Base-by-base conservation (phyloP, 2,888 invertebrate species). In the Gandaritis pyraliata region DNA sequence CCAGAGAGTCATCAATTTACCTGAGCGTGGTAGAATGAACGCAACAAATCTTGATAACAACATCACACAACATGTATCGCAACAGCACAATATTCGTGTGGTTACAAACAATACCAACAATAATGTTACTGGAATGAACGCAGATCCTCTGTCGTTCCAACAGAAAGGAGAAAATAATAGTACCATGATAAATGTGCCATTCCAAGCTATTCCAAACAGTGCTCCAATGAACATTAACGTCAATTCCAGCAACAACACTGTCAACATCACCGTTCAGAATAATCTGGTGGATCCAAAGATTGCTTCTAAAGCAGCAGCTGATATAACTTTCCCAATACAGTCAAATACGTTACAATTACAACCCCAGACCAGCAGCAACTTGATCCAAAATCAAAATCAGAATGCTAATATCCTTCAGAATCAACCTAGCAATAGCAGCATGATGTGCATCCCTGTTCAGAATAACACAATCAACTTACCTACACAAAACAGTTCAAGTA, bases 211-310 rank as follows among this genome's bases (percentile, higher is more conserved):
- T 75, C 92, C 91, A 5, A 92, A 92, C 64, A 93, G 90, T 68
- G 91, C 92, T 45, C 92, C 92, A 1, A 92, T 92, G 92, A 92
- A 92, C 69, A 92, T 92, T 39, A 92, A 92, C 61, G 92, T 92
- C 0, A 92, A 92, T 69, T 93, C 93, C 1, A 90, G 92, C 65
- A 92, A 92, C 69, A 92, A 92, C 65, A 90, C 92, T 13, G 90
- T 92, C 0, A 91, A 92, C 60, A 92, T 92, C 41, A 92, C 92
- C 5, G 92, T 92, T 10, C 92, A 92, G 73, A 92, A 92, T 68
- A 92, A 92, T 72, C 83, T 92, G 0, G 92, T 92, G 12, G 92
- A 92, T 74, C 92, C 92, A 0, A 92, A 92, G 71, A 91, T 91
- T 38, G 91, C 92, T 52, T 86, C 92, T 1, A 91, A 92, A 75